Conservation (phyloP, 2,113 vertebrate genomes). For the Istiophorus platypterus region DNA sequence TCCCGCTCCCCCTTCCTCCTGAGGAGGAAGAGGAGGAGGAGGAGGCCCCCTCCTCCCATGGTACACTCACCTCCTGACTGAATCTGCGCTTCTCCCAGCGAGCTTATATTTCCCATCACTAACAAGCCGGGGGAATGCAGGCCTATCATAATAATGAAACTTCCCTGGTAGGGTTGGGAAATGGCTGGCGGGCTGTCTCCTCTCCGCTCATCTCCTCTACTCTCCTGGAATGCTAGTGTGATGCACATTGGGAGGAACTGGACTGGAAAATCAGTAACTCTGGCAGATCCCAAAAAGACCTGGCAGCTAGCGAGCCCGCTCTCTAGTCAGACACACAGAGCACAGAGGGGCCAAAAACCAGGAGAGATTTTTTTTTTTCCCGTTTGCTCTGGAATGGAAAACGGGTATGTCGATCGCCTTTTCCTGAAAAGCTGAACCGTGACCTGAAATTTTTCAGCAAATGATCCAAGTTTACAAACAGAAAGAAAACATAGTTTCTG, state of each 20-base stretch:
- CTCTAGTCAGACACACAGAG: conserved; percentile 32
- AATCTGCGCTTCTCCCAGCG: conserved; percentile 28
- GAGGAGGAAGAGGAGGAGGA: background rate
- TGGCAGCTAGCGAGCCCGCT: conserved; percentile 47
- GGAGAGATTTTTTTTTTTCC: background rate
- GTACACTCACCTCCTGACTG: conserved; percentile 21
- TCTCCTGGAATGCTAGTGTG: conserved; percentile 65
- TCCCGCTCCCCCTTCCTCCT: conserved; percentile 4
- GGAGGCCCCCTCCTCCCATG: conserved; percentile 29
- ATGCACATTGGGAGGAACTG: conserved; percentile 73
- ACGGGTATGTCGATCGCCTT: background rate
- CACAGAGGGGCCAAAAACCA: conserved; percentile 9
- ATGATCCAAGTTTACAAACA: too few species aligned
- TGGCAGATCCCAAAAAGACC: conserved; percentile 61
- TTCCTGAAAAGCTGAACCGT: background rate
- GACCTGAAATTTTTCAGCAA: background rate
- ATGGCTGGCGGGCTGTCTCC: conserved; percentile 42
- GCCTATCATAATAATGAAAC: conserved; percentile 55
- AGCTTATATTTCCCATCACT: conserved; percentile 59
- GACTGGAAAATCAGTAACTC: conserved; percentile 79
- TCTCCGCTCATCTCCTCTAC: conserved; percentile 58
- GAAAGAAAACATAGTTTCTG: too few species aligned
- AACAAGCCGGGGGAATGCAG: conserved; percentile 21
- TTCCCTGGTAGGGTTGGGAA: conserved; percentile 24
- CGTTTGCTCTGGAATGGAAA: background rate